Evolutionary conservation across 2,888 invertebrate species (phyloP), one percentile per base, ranked within the genome.

Genomic region (Dioctria linearis): DNA sequence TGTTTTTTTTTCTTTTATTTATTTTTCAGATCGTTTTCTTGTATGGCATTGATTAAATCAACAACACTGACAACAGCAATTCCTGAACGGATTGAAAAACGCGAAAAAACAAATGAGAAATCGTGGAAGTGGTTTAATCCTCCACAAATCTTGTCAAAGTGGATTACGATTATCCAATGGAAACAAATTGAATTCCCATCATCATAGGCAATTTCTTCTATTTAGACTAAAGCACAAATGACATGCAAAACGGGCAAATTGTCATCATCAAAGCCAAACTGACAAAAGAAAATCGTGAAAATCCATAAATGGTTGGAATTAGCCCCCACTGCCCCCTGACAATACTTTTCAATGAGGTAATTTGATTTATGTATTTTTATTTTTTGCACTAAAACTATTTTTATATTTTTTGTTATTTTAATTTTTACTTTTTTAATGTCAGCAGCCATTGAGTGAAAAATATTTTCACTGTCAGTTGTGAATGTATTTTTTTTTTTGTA

Each of bases 291-390:
- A 71, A 71, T 71, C 54, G 71, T 71, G 71, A 40, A 71, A 71
- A 51, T 11, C 71, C 51, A 71, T 71, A 71, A 71, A 71, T 71
- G 71, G 71, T 71, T 37, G 40, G 13, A 49, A 13, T 37, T 46
- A 71, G 54, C 71, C 71, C 51, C 71, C 54, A 71, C 71, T 71
- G 71, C 51, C 49, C 71, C 13, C 9, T 67, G 67, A 67, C 42
- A 67, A 46, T 67, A 67, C 49, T 67, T 25, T 25, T 67, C 67
- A 25, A 67, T 67, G 67, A 67, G 67, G 67, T 67, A 67, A 67
- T 67, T 67, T 57, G 2, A 11, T 13, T 57, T 11, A 46, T 8
- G 8, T n/a, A 2, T 46, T 8, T 8, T 46, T 46, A 2, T 46
- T 46, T 46, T 46, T 46, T 46, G 5, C 8, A 6, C 46, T 46